Evolutionary conservation across 2,888 invertebrate species (phyloP), one percentile per base, ranked within the genome.

Genomic region (Heliconius hortense): DNA sequence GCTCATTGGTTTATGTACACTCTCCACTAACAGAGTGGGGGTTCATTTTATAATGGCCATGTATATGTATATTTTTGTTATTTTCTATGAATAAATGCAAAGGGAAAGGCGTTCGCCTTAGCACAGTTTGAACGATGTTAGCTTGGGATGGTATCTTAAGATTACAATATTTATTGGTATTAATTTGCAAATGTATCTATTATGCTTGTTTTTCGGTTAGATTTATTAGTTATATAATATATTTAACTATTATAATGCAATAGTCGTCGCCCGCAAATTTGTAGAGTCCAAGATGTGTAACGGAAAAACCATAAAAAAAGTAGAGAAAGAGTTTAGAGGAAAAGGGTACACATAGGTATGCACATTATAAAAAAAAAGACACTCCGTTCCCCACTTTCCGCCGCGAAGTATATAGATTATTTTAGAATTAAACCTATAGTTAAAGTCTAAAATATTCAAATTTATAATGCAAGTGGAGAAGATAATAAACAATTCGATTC

Each of bases 61-160:
- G 87, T 87, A 88, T 91, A 90, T 91, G 90, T 90, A 87, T 93
- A 93, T 94, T 94, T 94, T 94, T 93, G 93, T 90, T 93, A 93
- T 93, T 93, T 92, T 90, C 92, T 93, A 92, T 93, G 92, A 92
- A 94, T 93, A 93, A 92, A 90, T 91, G 89, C 88, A 88, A 91
- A 93, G 92, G 90, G 93, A 93, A 93, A 93, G 94, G 93, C 89
- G 94, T 90, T 93, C 87, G 89, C 93, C 93, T 93, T 93, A 93
- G 89, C 93, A 94, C 90, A 93, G 88, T 92, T 93, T 85, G 88
- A 85, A 83, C 84, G 88, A 87, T 86, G 87, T 85, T 86, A 84
- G 85, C 82, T 83, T 84, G 86, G 86, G 87, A 87, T 88, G 87
- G 83, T 85, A 85, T 86, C 84, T 85, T 75, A 74, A 83, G 83